phyloP scores from a whole-genome alignment of 2,797 vertebrate species.

The Craterocephalus amniculus region DNA sequence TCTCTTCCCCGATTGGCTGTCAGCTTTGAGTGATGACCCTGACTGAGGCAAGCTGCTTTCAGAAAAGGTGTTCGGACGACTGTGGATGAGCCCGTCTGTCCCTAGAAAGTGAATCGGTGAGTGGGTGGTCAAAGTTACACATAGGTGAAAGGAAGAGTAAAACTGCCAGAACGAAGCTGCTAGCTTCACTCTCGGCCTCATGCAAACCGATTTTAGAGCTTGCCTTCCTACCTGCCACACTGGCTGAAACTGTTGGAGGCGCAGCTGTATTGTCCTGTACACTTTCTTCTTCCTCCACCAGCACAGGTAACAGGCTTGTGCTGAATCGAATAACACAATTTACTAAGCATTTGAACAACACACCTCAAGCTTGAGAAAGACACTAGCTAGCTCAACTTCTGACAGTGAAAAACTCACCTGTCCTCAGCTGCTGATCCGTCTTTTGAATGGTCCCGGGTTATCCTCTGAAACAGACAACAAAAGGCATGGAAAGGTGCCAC shows the following conservation, averaged over 20 bases:
- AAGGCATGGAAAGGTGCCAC: conserved; percentile 4
- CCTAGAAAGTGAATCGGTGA: conserved; percentile 42
- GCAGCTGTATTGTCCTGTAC: conserved; percentile 46
- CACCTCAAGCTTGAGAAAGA: background rate
- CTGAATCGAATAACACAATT: conserved; percentile 46
- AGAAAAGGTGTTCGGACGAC: conserved; percentile 8
- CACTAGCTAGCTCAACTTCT: background rate
- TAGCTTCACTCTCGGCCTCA: background rate
- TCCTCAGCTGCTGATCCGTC: conserved; percentile 66
- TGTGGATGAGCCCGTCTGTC: conserved; percentile 36
- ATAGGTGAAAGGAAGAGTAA: conserved; percentile 18
- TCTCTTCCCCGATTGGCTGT: conserved; percentile 45
- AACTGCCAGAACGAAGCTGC: background rate
- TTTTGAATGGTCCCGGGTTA: conserved; percentile 55
- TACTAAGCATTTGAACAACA: conserved; percentile 2
- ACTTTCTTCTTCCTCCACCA: conserved; percentile 75
- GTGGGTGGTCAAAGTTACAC: conserved; percentile 41
- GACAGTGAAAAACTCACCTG: conserved; percentile 61
- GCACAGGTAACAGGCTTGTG: conserved; percentile 71
- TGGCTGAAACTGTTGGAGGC: conserved; percentile 22
- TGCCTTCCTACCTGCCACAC: conserved; percentile 64
- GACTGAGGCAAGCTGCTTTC: conserved; percentile 39
- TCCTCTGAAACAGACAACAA: conserved; percentile 53
- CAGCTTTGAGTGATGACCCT: conserved; percentile 4
- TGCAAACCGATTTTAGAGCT: background rate